A percentile compares a stretch with the other conserved stretches of the same genome.
Evolutionary conservation across 2,797 vertebrate species (phyloP).

Genomic region (Siniperca undulata): DNA sequence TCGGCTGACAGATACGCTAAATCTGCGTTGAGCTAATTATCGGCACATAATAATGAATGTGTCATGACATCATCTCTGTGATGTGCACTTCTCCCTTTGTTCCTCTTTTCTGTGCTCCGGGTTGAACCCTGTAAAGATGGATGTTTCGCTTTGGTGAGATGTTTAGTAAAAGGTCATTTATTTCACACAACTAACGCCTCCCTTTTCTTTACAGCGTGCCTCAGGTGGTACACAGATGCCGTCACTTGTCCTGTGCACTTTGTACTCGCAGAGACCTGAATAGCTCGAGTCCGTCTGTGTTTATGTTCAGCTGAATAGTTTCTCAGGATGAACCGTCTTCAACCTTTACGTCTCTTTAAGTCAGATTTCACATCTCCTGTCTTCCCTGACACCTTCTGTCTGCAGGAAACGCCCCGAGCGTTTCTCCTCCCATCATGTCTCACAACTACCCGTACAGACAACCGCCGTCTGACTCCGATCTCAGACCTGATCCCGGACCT

Average conservation of each 20-base stretch:
- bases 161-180: too few species aligned
- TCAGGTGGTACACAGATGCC: too few species aligned
- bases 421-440: conserved; percentile 76
- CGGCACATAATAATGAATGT: too few species aligned
- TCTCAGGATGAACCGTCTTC: conserved; percentile 5
- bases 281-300: background rate
- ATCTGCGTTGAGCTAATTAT: too few species aligned
- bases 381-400: conserved; percentile 72
- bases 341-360: background rate
- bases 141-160: too few species aligned
- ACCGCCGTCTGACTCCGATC: conserved; percentile 34
- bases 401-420: conserved; percentile 60
- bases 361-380: conserved; percentile 50
- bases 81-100: too few species aligned
- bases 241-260: too few species aligned
- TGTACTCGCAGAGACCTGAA: background rate
- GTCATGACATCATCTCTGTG: too few species aligned
- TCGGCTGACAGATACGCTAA: too few species aligned
- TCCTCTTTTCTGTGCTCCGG: too few species aligned
- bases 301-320: background rate
- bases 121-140: too few species aligned
- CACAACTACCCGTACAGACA: conserved; percentile 62
- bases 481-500: conserved; percentile 35
- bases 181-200: too few species aligned
- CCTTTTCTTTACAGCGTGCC: background rate